Evolutionary conservation across 2,113 vertebrate species (phyloP).

Genomic region (Terrapene triunguis): DNA sequence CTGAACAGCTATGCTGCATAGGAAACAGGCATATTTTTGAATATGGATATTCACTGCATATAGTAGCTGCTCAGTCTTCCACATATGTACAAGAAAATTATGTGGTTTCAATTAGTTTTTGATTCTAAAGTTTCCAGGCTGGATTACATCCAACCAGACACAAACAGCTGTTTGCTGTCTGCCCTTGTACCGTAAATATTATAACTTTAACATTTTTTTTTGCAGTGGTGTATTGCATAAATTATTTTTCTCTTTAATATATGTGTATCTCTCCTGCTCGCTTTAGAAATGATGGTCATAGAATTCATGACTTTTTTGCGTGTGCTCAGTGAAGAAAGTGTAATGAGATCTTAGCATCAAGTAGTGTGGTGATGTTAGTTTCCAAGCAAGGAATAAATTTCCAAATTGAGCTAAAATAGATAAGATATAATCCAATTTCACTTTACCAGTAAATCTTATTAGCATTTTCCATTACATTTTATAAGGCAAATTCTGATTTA

Average conservation of each 20-base stretch:
- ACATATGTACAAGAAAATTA: slow-evolving; percentile 7
- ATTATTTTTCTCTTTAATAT: slow-evolving; percentile 24
- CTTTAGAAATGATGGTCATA: neutral
- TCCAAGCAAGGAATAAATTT: slow-evolving; percentile 7
- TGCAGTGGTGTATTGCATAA: neutral
- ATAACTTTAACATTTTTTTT: neutral
- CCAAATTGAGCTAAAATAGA: slow-evolving; percentile 61
- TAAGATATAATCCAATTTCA: slow-evolving; percentile 70
- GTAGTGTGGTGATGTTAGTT: neutral
- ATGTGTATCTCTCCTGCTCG: neutral
- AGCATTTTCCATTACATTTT: slow-evolving; percentile 71
- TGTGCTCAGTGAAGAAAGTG: neutral
- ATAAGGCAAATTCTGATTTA: slow-evolving; percentile 68
- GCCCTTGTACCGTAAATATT: neutral
- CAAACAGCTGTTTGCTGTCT: neutral
- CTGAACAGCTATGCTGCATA: neutral
- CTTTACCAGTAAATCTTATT: slow-evolving; percentile 68
- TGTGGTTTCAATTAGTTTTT: slow-evolving; percentile 30
- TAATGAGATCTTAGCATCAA: neutral
- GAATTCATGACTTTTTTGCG: neutral
- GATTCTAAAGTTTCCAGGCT: slow-evolving; percentile 12
- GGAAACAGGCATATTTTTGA: slow-evolving; percentile 18
- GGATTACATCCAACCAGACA: neutral
- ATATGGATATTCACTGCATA: neutral
- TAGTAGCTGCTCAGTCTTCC: neutral